Evolutionary conservation across 2,888 invertebrate species (phyloP).

Genomic region (Ashinkailepas kermadecensis): DNA sequence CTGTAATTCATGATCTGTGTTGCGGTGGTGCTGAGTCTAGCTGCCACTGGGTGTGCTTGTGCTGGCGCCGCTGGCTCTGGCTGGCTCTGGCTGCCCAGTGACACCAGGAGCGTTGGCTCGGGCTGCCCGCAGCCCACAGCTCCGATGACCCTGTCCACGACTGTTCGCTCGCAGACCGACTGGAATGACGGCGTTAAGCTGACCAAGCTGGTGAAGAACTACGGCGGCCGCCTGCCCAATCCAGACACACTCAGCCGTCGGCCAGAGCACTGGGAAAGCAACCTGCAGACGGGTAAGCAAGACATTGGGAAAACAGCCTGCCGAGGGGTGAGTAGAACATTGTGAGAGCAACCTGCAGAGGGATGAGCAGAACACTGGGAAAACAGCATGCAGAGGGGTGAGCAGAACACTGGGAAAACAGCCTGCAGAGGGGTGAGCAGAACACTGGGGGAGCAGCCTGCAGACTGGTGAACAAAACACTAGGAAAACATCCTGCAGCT

Average conservation of each 20-base stretch:
- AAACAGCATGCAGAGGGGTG: constrained; percentile 38
- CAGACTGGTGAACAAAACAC: constrained; percentile 45
- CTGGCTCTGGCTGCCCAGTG: too few relatives aligned
- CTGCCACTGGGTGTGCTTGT: too few relatives aligned
- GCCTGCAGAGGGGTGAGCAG: background rate
- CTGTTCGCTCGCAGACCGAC: constrained; percentile 61
- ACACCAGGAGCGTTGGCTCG: too few relatives aligned
- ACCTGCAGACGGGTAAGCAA: constrained; percentile 55
- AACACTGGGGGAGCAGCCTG: background rate
- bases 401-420: background rate
- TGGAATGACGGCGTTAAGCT: constrained; percentile 93
- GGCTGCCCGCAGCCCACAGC: too few relatives aligned
- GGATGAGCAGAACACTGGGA: constrained; percentile 26
- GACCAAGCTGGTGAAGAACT: constrained; percentile 68
- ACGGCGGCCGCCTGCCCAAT: constrained; percentile 79
- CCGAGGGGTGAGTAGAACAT: too few relatives aligned
- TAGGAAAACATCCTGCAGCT: constrained; percentile 47
- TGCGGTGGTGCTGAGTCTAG: too few relatives aligned
- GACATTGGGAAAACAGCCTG: too few relatives aligned
- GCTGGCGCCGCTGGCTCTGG: too few relatives aligned
- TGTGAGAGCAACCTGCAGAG: constrained; percentile 36
- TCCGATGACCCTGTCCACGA: background rate
- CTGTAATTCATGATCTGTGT: too few relatives aligned
- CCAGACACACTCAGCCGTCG: constrained; percentile 70
- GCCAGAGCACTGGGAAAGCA: constrained; percentile 59